phyloP scores from a whole-genome alignment of 2,888 invertebrate species.

The Belgica antarctica region DNA sequence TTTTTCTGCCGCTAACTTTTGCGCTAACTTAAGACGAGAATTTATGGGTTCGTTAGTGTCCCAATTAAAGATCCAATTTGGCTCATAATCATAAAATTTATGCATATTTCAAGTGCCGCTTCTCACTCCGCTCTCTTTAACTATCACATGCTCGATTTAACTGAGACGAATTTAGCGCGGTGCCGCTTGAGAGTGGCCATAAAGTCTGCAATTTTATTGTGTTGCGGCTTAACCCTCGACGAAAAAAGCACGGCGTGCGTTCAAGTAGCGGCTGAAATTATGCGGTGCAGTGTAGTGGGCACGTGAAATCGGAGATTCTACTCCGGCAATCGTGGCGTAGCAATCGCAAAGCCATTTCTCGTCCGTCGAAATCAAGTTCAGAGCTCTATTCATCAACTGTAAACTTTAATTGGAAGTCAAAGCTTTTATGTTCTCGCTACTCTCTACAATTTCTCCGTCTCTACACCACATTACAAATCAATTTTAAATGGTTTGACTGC shows the following conservation, averaged over 20 bases:
- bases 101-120: conserved; percentile 11
- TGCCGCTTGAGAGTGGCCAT: too few relatives aligned
- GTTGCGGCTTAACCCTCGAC: conserved; percentile 9
- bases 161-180: conserved; percentile 22
- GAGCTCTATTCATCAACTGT: conserved; percentile 25
- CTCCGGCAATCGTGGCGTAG: background rate
- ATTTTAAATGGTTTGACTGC: conserved; percentile 39
- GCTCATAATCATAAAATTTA: conserved; percentile 26
- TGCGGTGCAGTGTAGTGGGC: background rate
- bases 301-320: conserved; percentile 20
- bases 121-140: background rate
- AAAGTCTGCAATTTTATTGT: conserved; percentile 21
- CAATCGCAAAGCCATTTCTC: background rate
- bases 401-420: conserved; percentile 29
- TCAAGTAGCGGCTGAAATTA: background rate
- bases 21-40: background rate
- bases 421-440: conserved; percentile 17
- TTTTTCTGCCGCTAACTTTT: background rate
- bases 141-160: conserved; percentile 16
- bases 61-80: conserved; percentile 30
- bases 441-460: background rate
- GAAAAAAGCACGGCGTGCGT: conserved; percentile 17
- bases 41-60: conserved; percentile 22
- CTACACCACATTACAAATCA: conserved; percentile 39
- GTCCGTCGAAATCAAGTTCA: background rate